A percentile compares a stretch with the other conserved stretches of the same genome.
phyloP scores from a whole-genome alignment of 1,140 invertebrate species.

The Sarcophaga peregrina region DNA sequence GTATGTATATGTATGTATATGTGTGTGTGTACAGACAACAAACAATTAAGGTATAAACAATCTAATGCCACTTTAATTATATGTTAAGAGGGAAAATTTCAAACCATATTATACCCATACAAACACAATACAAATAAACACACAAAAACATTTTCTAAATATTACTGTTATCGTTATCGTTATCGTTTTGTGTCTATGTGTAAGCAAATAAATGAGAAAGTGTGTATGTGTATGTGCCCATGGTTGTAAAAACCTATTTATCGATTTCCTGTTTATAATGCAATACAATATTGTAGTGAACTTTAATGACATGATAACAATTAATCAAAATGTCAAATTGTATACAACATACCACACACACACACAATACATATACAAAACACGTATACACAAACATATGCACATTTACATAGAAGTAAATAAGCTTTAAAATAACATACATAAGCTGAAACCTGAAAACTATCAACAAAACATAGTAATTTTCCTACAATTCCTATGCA shows the following conservation, averaged over 20 bases:
- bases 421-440: neutral
- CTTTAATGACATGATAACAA: slow-evolving; percentile 34
- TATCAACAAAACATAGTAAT: too few relatives aligned
- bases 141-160: neutral
- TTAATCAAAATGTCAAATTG: slow-evolving; percentile 39
- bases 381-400: neutral
- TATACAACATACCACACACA: neutral
- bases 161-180: neutral
- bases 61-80: slow-evolving; percentile 31
- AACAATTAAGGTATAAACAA: slow-evolving; percentile 20
- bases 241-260: slow-evolving; percentile 5
- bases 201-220: neutral
- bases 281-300: slow-evolving; percentile 9
- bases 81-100: slow-evolving; percentile 11
- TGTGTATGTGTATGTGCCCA: neutral
- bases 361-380: neutral
- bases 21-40: neutral
- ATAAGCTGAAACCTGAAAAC: too few relatives aligned
- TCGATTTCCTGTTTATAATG: slow-evolving; percentile 24
- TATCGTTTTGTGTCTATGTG: neutral
- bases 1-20: neutral
- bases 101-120: neutral
- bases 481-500: too few relatives aligned
- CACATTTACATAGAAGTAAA: neutral
- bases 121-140: neutral